A percentile compares a stretch with the other conserved stretches of the same genome.
phyloP scores from a whole-genome alignment of 2,113 vertebrate genomes.

The Muscicapa adusta region DNA sequence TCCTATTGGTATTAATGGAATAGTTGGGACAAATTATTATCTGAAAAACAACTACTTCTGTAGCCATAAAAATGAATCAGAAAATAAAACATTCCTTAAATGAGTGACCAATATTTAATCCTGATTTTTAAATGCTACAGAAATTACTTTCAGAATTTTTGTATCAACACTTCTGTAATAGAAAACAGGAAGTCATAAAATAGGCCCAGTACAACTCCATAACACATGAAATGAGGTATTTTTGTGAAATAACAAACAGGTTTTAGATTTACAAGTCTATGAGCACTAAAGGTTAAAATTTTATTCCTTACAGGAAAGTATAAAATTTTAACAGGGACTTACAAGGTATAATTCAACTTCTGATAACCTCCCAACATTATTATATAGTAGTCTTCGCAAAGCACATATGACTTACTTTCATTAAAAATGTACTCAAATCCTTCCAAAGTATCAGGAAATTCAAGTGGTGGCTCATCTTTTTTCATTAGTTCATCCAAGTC shows the following conservation, averaged over 20 bases:
- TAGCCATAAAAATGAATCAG: neutral
- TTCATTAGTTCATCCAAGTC: slow-evolving; percentile 98
- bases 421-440: slow-evolving; percentile 97
- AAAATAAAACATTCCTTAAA: neutral
- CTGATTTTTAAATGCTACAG: neutral
- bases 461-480: slow-evolving; percentile 96
- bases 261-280: neutral
- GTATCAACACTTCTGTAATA: neutral
- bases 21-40: neutral
- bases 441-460: slow-evolving; percentile 93
- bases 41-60: neutral
- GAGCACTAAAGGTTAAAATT: neutral
- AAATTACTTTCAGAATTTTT: neutral
- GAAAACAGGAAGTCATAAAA: neutral
- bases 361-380: neutral
- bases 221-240: neutral
- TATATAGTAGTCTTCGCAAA: neutral
- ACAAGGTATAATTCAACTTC: neutral
- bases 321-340: slow-evolving; percentile 1
- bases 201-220: neutral
- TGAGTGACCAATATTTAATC: neutral
- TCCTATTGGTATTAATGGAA: neutral
- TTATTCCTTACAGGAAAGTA: slow-evolving; percentile 4
- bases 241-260: neutral
- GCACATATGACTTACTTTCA: slow-evolving; percentile 83